These are phyloP conservation scores for Cyaniris semiargus DNA, from an alignment of 2,888 invertebrate genomes.

Conservation along the genomic window DNA sequence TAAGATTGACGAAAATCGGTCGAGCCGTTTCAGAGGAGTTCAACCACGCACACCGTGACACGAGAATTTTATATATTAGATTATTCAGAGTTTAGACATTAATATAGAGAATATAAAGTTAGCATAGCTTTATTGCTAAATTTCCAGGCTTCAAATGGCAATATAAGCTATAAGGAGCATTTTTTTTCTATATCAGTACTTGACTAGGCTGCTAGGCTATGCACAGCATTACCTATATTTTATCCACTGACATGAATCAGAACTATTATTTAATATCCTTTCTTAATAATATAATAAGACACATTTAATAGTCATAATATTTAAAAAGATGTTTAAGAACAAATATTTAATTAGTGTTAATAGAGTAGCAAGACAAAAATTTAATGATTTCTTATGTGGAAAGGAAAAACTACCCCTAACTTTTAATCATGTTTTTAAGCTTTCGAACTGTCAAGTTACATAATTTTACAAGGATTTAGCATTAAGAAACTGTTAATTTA, in stretches of 20 bases:
- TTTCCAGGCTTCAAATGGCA: not conserved
- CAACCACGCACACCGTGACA: no score
- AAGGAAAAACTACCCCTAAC: no score
- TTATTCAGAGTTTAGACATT: no score
- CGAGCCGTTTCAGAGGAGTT: no score
- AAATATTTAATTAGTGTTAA: not conserved
- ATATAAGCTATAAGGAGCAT: not conserved
- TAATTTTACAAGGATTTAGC: not conserved
- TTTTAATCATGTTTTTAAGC: not conserved
- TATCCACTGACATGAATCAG: not conserved
- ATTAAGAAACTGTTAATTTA: not conserved
- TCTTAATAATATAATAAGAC: not conserved
- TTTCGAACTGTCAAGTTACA: not conserved
- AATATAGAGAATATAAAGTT: not conserved
- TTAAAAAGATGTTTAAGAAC: not conserved
- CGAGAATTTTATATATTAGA: no score
- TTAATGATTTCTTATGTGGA: no score
- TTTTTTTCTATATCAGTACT: not conserved
- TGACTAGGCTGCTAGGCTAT: constrained; percentile 9
- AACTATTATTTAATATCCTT: not conserved
- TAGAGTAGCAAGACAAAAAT: not conserved
- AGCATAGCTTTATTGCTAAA: not conserved
- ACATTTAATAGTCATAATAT: not conserved
- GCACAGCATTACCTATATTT: constrained; percentile 10
- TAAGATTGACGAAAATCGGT: no score